Percentiles rank a stretch among this genome's conserved stretches.
Conservation (phyloP, 2,113 vertebrate species). For the Chroicocephalus ridibundus region DNA sequence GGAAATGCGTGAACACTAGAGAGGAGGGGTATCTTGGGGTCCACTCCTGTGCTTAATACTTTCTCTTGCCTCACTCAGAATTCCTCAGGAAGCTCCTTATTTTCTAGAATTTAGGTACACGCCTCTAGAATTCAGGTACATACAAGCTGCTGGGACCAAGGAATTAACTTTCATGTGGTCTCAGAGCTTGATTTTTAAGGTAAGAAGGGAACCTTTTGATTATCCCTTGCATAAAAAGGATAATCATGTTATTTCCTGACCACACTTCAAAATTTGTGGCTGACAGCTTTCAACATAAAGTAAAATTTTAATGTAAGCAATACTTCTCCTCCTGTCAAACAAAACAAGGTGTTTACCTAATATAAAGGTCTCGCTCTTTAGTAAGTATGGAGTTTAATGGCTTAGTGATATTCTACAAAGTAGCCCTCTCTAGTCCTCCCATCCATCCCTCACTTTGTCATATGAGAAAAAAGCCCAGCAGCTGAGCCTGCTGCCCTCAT, state of each 20-base stretch:
- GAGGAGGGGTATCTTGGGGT: not conserved
- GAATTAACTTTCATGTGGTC: not conserved
- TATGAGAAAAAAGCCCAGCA: not conserved
- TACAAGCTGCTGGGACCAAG: not conserved
- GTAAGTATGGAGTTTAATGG: not conserved
- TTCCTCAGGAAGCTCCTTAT: not conserved
- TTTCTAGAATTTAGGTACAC: not conserved
- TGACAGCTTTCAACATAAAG: not conserved
- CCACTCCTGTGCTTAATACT: not conserved
- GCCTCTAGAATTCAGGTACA: not conserved
- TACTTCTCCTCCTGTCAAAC: not conserved
- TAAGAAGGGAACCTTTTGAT: not conserved
- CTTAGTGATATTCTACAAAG: not conserved
- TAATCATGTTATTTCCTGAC: not conserved
- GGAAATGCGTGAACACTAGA: not conserved
- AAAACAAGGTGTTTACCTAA: not conserved
- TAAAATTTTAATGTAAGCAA: not conserved
- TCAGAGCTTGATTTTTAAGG: not conserved
- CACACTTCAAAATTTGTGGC: not conserved
- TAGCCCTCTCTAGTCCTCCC: not conserved
- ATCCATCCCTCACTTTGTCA: not conserved
- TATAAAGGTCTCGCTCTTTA: not conserved
- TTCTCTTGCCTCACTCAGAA: not conserved
- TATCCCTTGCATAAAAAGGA: not conserved
- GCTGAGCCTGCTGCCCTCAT: not conserved